Percentiles rank a stretch among this genome's conserved stretches.
Conservation (phyloP, 2,113 vertebrate species). For the Falcunculus frontatus region DNA sequence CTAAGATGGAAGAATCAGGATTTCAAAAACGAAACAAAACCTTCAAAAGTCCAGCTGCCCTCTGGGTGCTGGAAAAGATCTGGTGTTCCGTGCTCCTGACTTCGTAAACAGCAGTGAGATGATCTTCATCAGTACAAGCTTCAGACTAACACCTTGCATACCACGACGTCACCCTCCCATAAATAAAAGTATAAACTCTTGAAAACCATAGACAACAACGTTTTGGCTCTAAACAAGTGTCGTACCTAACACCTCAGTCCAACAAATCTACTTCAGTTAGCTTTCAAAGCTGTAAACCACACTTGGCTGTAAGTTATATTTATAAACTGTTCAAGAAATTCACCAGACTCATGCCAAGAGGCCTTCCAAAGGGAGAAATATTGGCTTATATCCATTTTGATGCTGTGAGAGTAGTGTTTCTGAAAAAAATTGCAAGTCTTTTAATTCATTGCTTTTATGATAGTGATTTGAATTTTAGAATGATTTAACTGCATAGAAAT, state of each 20-base stretch:
- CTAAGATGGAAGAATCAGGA: neutral
- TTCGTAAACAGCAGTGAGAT: neutral
- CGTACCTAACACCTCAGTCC: neutral
- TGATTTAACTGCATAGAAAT: neutral
- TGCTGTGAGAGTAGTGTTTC: neutral
- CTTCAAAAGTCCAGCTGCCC: neutral
- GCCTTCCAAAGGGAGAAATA: slow-evolving; percentile 2
- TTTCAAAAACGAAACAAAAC: neutral
- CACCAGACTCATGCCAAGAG: neutral
- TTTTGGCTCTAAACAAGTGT: neutral
- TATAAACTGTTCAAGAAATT: slow-evolving; percentile 10
- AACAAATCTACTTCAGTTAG: neutral
- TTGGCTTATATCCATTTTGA: neutral
- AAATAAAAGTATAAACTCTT: neutral
- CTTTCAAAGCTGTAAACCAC: neutral
- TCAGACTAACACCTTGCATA: neutral
- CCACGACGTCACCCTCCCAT: neutral
- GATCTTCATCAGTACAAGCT: neutral
- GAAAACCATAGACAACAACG: neutral
- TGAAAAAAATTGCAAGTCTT: neutral
- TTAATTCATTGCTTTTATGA: neutral
- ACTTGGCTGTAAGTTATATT: neutral
- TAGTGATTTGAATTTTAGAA: neutral
- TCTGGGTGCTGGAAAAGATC: neutral
- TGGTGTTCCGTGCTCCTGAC: neutral